Percentiles rank a stretch among this genome's conserved stretches.
Conservation (phyloP, 2,113 vertebrate species). For the Peromyscus maniculatus region DNA sequence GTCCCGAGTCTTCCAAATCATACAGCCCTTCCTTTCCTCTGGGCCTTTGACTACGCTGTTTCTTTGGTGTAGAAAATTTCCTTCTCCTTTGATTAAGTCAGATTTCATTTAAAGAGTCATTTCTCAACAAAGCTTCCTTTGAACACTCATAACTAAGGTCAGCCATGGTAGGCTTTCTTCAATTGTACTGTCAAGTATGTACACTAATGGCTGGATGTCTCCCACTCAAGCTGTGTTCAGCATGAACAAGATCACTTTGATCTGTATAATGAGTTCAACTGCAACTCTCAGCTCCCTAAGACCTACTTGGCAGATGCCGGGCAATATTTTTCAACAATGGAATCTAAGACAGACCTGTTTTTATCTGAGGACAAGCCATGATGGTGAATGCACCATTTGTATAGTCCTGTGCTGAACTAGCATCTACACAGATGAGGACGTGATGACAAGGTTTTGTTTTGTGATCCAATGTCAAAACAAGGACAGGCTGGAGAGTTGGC, state of each 20-base stretch:
- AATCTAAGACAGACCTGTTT: neutral
- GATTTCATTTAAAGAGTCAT: neutral
- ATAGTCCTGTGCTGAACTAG: neutral
- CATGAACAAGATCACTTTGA: neutral
- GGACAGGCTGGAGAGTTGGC: neutral
- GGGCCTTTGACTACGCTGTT: neutral
- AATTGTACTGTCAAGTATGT: neutral
- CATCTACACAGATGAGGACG: neutral
- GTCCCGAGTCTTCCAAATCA: neutral
- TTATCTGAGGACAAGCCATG: neutral
- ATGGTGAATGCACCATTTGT: neutral
- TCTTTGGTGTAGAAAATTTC: neutral
- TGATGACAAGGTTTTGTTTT: neutral
- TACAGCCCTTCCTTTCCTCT: neutral
- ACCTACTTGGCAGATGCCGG: neutral
- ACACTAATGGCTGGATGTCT: neutral
- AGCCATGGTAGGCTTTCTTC: neutral
- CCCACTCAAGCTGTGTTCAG: neutral
- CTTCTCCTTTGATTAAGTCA: neutral
- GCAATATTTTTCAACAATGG: constrained; percentile 18
- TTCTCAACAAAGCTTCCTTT: neutral
- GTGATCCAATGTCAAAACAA: neutral
- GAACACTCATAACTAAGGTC: neutral
- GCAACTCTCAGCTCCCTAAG: neutral
- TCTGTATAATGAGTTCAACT: neutral